Base-by-base conservation (phyloP, 2,888 invertebrate species). In the Agonum fuliginosum region DNA sequence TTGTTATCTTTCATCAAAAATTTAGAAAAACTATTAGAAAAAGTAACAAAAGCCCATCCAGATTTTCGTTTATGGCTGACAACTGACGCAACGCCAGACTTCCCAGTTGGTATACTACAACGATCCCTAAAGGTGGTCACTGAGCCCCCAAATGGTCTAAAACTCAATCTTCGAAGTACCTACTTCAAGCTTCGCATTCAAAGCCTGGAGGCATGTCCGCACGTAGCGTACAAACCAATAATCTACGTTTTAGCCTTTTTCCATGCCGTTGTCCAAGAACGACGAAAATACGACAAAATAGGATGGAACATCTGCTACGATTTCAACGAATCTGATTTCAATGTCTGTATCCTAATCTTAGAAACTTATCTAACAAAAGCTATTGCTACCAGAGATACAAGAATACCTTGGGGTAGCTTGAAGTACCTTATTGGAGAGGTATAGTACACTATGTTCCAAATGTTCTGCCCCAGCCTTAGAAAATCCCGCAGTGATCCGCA, bases 301-400 rank as follows among this genome's bases (percentile, higher is more conserved):
- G 97, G 97, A 0, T 97, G 97, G 97, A 97, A 97, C 85, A 95
- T 97, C 80, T 90, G 91, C 71, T 97, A 97, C 86, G 97, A 97
- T 87, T 97, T 97, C 87, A 96, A 95, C 86, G 95, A 97, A 86
- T 94, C 96, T 0, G 97, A 97, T 87, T 97, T 97, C 86, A 91
- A 93, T 78, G 96, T 97, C 30, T 96, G 96, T 87, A 91, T 94
- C 83, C 93, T 93, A 85, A 96, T 97, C 79, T 88, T 97, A 79
- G 92, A 93, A 80, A 95, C 94, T 1, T 97, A 97, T 87, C 88
- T 97, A 72, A 93, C 91, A 14, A 94, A 96, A 81, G 91, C 92
- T 70, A 82, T 88, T 78, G 87, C 89, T 0, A 86, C 87, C 5
- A 88, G 88, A 41, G 91, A 91, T 67, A 87, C 89, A 0, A 90